phyloP scores from a whole-genome alignment of 2,888 invertebrate species.

The Synanthedon formicaeformis region DNA sequence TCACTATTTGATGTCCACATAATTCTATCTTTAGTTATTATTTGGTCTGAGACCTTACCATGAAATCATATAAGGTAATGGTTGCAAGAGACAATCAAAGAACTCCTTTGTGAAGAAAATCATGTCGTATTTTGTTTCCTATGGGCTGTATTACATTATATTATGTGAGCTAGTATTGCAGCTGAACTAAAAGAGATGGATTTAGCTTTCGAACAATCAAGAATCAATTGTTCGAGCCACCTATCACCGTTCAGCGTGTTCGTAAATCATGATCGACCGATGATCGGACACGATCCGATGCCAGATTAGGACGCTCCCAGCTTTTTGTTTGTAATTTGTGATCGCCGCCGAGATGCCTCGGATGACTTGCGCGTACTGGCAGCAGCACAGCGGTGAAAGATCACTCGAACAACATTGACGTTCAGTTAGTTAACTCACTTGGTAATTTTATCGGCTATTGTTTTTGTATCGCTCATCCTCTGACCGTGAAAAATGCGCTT shows the following conservation, averaged over 20 bases:
- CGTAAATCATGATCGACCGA: constrained; percentile 67
- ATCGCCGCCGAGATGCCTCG: constrained; percentile 52
- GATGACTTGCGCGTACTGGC: constrained; percentile 49
- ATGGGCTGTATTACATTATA: neutral
- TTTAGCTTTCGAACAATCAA: constrained; percentile 40
- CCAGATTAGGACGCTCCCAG: constrained; percentile 62
- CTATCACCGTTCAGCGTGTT: constrained; percentile 57
- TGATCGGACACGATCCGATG: constrained; percentile 60
- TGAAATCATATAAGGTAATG: too few species aligned
- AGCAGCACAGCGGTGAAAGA: constrained; percentile 38
- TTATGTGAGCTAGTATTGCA: constrained; percentile 5
- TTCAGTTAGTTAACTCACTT: constrained; percentile 36
- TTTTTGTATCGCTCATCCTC: constrained; percentile 22
- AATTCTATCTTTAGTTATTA: too few species aligned
- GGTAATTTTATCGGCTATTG: constrained; percentile 49
- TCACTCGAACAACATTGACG: constrained; percentile 28
- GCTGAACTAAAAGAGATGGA: constrained; percentile 7
- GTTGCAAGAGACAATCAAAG: too few species aligned
- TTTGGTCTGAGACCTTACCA: too few species aligned
- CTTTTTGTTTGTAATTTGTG: constrained; percentile 63
- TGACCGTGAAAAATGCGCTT: constrained; percentile 21
- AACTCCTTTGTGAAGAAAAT: too few species aligned
- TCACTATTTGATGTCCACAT: too few species aligned
- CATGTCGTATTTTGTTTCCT: neutral
- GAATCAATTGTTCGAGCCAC: constrained; percentile 53